Conservation (phyloP, 2,113 vertebrate genomes). For the Hemiscyllium ocellatum region DNA sequence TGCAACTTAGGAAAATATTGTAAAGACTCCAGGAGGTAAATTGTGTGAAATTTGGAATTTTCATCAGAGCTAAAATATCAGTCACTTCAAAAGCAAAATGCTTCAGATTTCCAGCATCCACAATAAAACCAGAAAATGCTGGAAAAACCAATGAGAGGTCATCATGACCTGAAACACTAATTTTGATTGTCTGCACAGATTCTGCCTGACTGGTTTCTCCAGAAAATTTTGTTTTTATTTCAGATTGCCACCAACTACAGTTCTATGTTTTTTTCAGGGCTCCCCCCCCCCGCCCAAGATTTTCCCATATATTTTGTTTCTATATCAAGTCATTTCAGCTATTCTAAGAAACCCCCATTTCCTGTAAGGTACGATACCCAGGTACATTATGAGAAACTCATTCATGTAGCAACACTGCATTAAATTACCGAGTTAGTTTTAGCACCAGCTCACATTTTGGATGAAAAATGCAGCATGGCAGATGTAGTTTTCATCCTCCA, state of each 20-base stretch:
- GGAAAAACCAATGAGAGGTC: background rate
- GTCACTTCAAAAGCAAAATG: background rate
- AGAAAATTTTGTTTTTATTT: background rate
- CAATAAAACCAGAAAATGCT: background rate
- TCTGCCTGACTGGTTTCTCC: background rate
- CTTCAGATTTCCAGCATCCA: background rate
- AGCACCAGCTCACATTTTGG: background rate
- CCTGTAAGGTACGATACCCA: background rate
- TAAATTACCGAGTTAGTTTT: background rate
- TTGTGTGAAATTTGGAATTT: background rate
- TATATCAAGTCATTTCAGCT: background rate
- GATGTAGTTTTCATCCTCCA: background rate
- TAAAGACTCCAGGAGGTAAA: background rate
- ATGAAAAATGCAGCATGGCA: background rate
- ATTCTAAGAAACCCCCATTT: background rate
- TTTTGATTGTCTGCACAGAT: background rate
- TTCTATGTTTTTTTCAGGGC: no score
- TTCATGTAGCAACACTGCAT: background rate
- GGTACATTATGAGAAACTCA: background rate
- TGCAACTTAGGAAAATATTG: background rate
- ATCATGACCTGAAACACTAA: background rate
- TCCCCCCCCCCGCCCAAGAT: no score
- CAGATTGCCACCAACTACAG: no score
- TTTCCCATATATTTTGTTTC: background rate
- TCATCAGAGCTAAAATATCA: background rate